Conservation (phyloP, 2,888 invertebrate species). For the Aspidapion aeneum region DNA sequence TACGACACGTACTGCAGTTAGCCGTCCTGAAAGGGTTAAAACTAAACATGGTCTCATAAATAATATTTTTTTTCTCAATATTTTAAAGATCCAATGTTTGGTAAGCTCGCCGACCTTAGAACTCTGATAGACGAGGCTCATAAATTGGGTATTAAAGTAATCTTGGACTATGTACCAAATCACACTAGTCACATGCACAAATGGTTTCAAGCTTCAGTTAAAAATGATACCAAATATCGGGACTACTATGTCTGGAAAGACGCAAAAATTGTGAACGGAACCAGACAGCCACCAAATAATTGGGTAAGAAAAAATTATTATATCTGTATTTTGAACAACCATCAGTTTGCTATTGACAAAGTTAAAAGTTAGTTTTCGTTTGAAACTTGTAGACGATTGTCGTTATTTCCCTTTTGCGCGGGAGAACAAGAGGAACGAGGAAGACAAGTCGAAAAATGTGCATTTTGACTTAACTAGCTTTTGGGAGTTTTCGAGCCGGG, state of each 20-base stretch:
- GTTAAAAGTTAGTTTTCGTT: too few relatives aligned
- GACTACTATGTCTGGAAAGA: slow-evolving; percentile 76
- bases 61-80: not conserved
- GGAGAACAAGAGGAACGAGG: too few relatives aligned
- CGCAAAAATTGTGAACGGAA: slow-evolving; percentile 16
- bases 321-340: too few relatives aligned
- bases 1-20: too few relatives aligned
- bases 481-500: too few relatives aligned
- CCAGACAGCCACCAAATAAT: slow-evolving; percentile 66
- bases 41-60: too few relatives aligned
- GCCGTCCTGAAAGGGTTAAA: too few relatives aligned
- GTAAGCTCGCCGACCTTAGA: slow-evolving; percentile 69
- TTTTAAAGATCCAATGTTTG: slow-evolving; percentile 63
- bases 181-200: slow-evolving; percentile 74
- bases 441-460: too few relatives aligned
- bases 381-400: too few relatives aligned
- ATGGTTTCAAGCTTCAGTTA: slow-evolving; percentile 75
- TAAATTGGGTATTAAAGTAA: slow-evolving; percentile 51
- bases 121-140: slow-evolving; percentile 56
- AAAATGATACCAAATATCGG: slow-evolving; percentile 57
- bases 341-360: too few relatives aligned
- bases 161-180: slow-evolving; percentile 50
- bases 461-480: too few relatives aligned
- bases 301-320: slow-evolving; percentile 71
- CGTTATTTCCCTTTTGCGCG: too few relatives aligned